phyloP scores from a whole-genome alignment of 2,113 vertebrate species.

The Tamias sibiricus region DNA sequence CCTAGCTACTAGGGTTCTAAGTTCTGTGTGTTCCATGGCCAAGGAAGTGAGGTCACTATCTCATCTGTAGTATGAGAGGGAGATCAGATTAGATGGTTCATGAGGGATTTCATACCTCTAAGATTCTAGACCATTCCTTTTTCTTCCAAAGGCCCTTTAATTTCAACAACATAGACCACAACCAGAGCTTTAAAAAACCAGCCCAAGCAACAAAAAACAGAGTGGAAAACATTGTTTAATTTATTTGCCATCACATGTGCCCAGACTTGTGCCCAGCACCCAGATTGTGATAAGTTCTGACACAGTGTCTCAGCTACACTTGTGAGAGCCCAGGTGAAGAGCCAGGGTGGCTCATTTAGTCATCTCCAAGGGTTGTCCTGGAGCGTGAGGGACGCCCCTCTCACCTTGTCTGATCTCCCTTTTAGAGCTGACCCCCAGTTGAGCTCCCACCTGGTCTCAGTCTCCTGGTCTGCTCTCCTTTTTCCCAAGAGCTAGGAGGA shows the following conservation, averaged over 20 bases:
- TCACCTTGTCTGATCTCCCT: neutral
- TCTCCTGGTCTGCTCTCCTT: neutral
- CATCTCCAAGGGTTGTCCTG: neutral
- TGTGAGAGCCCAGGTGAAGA: neutral
- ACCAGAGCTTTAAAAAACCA: neutral
- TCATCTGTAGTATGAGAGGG: neutral
- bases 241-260: neutral
- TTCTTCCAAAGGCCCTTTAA: neutral
- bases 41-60: no score
- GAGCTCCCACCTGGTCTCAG: neutral
- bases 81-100: neutral
- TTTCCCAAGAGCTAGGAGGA: neutral
- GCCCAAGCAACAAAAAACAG: neutral
- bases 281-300: neutral
- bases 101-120: neutral
- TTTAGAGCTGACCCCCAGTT: accelerated
- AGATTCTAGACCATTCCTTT: neutral
- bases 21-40: no score
- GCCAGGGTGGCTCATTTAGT: no score
- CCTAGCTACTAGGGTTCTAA: no score
- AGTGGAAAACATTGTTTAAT: neutral
- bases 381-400: neutral
- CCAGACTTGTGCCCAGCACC: neutral
- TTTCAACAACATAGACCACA: neutral
- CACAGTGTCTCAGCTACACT: neutral